These are phyloP conservation scores for Dendroctonus valens DNA, from an alignment of 1,140 invertebrate species.

Conservation along the genomic window DNA sequence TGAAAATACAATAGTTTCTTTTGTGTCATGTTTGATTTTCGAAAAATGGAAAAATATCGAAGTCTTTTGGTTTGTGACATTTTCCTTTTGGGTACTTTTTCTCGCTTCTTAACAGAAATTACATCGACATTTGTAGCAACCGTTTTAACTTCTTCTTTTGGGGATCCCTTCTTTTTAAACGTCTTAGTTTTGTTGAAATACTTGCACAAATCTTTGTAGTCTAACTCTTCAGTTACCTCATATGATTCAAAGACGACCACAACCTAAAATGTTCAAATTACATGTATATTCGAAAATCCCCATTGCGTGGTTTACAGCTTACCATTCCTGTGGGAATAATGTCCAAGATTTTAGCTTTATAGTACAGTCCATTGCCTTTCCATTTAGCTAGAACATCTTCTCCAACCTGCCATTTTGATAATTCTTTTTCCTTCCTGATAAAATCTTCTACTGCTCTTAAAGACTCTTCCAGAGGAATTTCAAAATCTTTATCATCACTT, in stretches of 20 bases:
- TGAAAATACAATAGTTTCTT: too few relatives aligned
- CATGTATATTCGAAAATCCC: background rate
- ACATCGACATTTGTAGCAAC: too few relatives aligned
- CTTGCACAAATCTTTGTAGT: conserved; percentile 22
- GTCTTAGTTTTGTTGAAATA: conserved; percentile 19
- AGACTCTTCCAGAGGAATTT: conserved; percentile 24
- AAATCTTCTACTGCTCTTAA: conserved; percentile 22
- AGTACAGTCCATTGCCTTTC: conserved; percentile 26
- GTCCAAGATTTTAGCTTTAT: conserved; percentile 21
- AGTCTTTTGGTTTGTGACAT: too few relatives aligned
- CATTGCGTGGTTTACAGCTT: background rate
- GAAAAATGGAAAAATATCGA: too few relatives aligned
- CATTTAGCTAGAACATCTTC: conserved; percentile 22
- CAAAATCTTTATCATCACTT: conserved; percentile 29
- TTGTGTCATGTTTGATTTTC: too few relatives aligned
- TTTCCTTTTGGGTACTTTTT: too few relatives aligned
- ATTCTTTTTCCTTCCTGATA: conserved; percentile 23
- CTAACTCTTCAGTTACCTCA: conserved; percentile 21
- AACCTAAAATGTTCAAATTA: conserved; percentile 14
- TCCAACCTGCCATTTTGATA: conserved; percentile 19
- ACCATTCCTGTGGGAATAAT: conserved; percentile 17
- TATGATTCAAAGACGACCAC: conserved; percentile 18
- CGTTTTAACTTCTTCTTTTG: too few relatives aligned
- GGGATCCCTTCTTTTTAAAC: conserved; percentile 16
- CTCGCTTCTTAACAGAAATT: too few relatives aligned